These are phyloP conservation scores for Stichopus horrens DNA, from an alignment of 53 echinoderm and acorn worm genomes.

Conservation along the genomic window DNA sequence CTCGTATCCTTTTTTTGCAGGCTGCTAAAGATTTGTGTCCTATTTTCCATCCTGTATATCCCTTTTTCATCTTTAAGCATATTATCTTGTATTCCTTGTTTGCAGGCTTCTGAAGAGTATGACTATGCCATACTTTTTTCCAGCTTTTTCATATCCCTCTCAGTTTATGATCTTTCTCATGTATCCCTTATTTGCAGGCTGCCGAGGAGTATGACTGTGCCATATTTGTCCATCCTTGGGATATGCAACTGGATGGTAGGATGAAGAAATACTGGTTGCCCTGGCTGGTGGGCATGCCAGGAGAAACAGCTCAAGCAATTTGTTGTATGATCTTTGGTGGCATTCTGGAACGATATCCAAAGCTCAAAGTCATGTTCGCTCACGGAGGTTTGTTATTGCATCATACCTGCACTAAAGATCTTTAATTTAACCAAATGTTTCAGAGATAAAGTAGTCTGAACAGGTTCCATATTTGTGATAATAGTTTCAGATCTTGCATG, in stretches of 20 bases:
- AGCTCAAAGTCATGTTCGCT: slow-evolving; percentile 97
- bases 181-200: slow-evolving; percentile 58
- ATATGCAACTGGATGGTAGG: slow-evolving; percentile 94
- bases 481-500: too few species aligned
- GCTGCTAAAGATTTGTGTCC: slow-evolving; percentile 87
- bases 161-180: neutral
- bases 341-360: slow-evolving; percentile 87
- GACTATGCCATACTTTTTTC: neutral
- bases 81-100: neutral
- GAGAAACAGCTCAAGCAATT: slow-evolving; percentile 88
- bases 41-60: slow-evolving; percentile 44
- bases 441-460: neutral
- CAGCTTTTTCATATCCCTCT: neutral
- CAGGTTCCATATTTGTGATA: too few species aligned
- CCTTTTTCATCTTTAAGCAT: neutral
- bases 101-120: neutral
- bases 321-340: slow-evolving; percentile 96
- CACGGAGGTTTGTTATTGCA: slow-evolving; percentile 71
- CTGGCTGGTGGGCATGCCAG: slow-evolving; percentile 99
- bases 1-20: slow-evolving; percentile 26
- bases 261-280: slow-evolving; percentile 99
- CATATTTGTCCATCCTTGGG: slow-evolving; percentile 94
- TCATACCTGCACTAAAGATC: neutral
- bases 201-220: slow-evolving; percentile 89
- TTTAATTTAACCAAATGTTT: neutral